phyloP scores from a whole-genome alignment of 2,797 vertebrate species.

The Xiphophorus birchmanni region DNA sequence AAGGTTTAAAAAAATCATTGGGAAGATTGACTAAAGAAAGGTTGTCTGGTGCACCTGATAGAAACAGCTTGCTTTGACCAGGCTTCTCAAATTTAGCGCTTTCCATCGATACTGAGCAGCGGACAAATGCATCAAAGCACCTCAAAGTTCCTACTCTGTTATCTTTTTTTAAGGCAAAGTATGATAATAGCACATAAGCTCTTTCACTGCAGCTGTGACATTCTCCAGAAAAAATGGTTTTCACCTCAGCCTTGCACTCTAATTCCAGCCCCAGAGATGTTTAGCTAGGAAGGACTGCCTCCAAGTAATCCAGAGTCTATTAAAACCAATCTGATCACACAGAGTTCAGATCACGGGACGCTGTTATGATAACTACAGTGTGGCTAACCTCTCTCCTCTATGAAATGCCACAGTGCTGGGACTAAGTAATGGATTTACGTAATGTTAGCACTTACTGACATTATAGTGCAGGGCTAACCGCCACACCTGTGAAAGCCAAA shows the following conservation, averaged over 20 bases:
- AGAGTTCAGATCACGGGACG: slow-evolving; percentile 83
- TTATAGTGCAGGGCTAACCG: slow-evolving; percentile 75
- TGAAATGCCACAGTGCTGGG: slow-evolving; percentile 82
- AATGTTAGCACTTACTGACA: slow-evolving; percentile 86
- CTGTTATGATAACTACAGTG: slow-evolving; percentile 84
- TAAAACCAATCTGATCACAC: slow-evolving; percentile 85
- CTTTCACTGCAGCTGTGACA: slow-evolving; percentile 80
- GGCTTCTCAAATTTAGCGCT: slow-evolving; percentile 61
- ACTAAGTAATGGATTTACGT: slow-evolving; percentile 86
- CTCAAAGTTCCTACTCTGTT: slow-evolving; percentile 66
- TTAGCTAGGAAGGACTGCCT: slow-evolving; percentile 79
- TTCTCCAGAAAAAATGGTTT: slow-evolving; percentile 83
- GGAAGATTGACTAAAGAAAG: slow-evolving; percentile 45
- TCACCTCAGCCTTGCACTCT: slow-evolving; percentile 81
- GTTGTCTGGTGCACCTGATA: slow-evolving; percentile 48
- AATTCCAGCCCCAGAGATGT: slow-evolving; percentile 79
- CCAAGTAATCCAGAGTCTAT: slow-evolving; percentile 83
- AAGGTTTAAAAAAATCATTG: slow-evolving; percentile 37
- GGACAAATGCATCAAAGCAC: slow-evolving; percentile 68
- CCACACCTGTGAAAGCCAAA: slow-evolving; percentile 75
- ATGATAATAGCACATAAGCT: slow-evolving; percentile 81
- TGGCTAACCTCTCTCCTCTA: slow-evolving; percentile 83
- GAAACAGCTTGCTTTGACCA: slow-evolving; percentile 52
- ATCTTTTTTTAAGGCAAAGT: slow-evolving; percentile 76
- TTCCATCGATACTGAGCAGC: slow-evolving; percentile 50